Percentiles rank a stretch among this genome's conserved stretches.
phyloP scores from a whole-genome alignment of 2,888 invertebrate genomes.

The Aspidapion aeneum region DNA sequence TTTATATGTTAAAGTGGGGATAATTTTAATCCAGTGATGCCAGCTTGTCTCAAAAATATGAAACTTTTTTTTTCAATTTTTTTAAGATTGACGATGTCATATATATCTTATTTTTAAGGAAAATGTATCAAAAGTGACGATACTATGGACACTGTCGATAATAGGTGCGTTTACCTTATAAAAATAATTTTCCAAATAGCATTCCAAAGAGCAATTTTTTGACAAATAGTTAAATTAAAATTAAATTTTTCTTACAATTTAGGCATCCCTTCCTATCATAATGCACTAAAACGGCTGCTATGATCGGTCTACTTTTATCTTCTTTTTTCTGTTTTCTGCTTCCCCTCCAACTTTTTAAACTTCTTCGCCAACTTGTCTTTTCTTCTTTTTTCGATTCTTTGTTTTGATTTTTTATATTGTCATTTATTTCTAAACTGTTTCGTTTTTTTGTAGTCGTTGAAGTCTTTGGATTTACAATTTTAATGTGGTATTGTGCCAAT shows the following conservation, averaged over 20 bases:
- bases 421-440: slow-evolving; percentile 2
- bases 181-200: too few relatives aligned
- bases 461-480: neutral
- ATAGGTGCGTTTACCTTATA: too few relatives aligned
- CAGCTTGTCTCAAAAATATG: too few relatives aligned
- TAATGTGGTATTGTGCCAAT: neutral
- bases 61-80: too few relatives aligned
- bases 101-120: too few relatives aligned
- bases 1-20: too few relatives aligned
- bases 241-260: neutral
- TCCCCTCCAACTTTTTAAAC: slow-evolving; percentile 33
- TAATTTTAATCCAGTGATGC: too few relatives aligned
- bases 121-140: too few relatives aligned
- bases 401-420: slow-evolving; percentile 3
- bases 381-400: slow-evolving; percentile 13
- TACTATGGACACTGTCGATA: too few relatives aligned
- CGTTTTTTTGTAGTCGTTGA: slow-evolving; percentile 7
- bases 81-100: too few relatives aligned
- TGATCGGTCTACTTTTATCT: slow-evolving; percentile 33
- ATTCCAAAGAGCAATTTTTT: too few relatives aligned
- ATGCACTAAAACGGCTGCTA: slow-evolving; percentile 37
- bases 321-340: slow-evolving; percentile 30
- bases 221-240: too few relatives aligned
- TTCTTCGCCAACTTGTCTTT: slow-evolving; percentile 32
- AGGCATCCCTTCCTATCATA: slow-evolving; percentile 31